phyloP scores from a whole-genome alignment of 1,140 invertebrate genomes.

The Grapholita molesta region DNA sequence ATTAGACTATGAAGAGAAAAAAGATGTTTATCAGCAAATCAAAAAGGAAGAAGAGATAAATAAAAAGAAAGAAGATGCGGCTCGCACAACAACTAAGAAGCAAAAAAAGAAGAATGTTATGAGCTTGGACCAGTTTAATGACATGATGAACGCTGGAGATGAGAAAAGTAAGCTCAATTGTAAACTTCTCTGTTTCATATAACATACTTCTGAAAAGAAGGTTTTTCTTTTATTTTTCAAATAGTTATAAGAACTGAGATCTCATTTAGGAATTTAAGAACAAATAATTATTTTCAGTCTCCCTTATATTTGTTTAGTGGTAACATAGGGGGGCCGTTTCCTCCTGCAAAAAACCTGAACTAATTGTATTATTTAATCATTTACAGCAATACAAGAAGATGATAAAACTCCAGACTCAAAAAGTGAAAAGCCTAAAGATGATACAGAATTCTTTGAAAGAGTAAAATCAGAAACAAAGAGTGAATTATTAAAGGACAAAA shows the following conservation, averaged over 20 bases:
- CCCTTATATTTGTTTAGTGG: too few relatives aligned
- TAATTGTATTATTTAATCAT: not conserved
- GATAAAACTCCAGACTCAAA: conserved; percentile 37
- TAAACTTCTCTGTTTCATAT: too few relatives aligned
- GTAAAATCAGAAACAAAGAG: conserved; percentile 82
- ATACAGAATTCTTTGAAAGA: conserved; percentile 82
- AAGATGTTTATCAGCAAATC: conserved; percentile 75
- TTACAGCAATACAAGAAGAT: conserved; percentile 37
- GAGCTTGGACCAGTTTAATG: conserved; percentile 83
- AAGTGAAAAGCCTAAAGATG: conserved; percentile 43
- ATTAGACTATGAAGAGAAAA: conserved; percentile 83
- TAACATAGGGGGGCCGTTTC: too few relatives aligned
- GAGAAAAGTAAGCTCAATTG: conserved; percentile 64
- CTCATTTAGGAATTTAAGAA: too few relatives aligned
- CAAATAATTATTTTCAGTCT: too few relatives aligned
- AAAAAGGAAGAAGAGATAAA: conserved; percentile 69
- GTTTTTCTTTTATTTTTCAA: too few relatives aligned
- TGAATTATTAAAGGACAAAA: conserved; percentile 83
- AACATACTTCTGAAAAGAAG: too few relatives aligned
- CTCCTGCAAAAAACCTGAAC: not conserved
- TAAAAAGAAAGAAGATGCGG: conserved; percentile 57
- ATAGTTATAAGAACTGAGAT: too few relatives aligned
- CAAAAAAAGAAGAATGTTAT: conserved; percentile 83
- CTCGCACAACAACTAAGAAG: conserved; percentile 70
- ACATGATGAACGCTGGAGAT: conserved; percentile 54